Evolutionary conservation across 1,140 invertebrate species (phyloP).

Genomic region (Armadillidium nasatum): DNA sequence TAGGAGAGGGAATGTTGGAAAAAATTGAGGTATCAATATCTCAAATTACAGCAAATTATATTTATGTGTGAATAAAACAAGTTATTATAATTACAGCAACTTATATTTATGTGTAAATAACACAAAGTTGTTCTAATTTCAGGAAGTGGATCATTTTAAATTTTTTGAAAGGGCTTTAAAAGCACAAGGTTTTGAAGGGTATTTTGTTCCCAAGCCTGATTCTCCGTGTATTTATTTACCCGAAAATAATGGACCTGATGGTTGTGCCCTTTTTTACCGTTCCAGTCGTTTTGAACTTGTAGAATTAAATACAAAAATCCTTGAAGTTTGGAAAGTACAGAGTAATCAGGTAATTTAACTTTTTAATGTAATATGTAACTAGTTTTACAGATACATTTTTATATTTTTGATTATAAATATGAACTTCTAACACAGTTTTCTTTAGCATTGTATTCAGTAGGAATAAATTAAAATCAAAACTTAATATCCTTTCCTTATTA

Average conservation of each 20-base stretch:
- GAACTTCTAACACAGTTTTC: too few relatives aligned
- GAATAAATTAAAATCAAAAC: too few relatives aligned
- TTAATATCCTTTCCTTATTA: not conserved
- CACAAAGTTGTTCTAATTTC: too few relatives aligned
- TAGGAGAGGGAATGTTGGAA: too few relatives aligned
- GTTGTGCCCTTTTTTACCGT: constrained; percentile 71
- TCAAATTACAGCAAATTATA: too few relatives aligned
- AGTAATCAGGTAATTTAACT: constrained; percentile 66
- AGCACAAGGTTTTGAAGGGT: constrained; percentile 63
- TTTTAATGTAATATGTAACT: too few relatives aligned
- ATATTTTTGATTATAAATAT: too few relatives aligned
- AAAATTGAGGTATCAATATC: too few relatives aligned
- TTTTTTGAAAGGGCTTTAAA: constrained; percentile 61
- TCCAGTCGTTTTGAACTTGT: constrained; percentile 61
- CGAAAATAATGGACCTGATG: constrained; percentile 71
- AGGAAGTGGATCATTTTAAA: constrained; percentile 73
- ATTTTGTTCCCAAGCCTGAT: constrained; percentile 72
- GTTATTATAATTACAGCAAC: not conserved
- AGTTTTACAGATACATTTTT: too few relatives aligned
- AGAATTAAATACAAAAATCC: constrained; percentile 57
- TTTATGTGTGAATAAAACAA: not conserved
- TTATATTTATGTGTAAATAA: constrained; percentile 11
- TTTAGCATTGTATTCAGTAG: too few relatives aligned
- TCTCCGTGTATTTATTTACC: constrained; percentile 70
- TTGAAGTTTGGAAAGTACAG: constrained; percentile 65